A percentile compares a stretch with the other conserved stretches of the same genome.
Evolutionary conservation across 2,797 vertebrate genomes (phyloP).

Genomic region (Rhinatrema bivittatum): DNA sequence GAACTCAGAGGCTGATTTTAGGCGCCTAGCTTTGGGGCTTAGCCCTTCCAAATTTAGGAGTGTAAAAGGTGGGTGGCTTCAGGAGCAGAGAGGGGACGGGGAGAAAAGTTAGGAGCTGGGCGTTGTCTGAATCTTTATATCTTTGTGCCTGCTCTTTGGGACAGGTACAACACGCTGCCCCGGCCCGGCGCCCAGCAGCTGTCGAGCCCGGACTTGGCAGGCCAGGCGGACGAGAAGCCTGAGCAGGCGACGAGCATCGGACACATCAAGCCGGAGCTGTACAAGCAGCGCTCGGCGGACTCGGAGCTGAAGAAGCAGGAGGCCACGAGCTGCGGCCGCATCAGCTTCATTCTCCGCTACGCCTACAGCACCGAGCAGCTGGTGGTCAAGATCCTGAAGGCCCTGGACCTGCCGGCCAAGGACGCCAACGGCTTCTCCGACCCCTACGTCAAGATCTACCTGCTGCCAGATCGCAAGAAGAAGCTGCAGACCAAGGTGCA

Average conservation of each 20-base stretch:
- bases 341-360: constrained; percentile 84
- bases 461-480: constrained; percentile 89
- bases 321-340: constrained; percentile 66
- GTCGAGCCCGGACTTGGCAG: constrained; percentile 66
- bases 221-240: constrained; percentile 75
- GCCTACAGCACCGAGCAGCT: constrained; percentile 85
- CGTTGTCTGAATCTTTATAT: not conserved
- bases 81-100: too few species aligned
- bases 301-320: constrained; percentile 23
- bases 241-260: constrained; percentile 86
- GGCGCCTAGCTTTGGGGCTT: too few species aligned
- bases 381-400: constrained; percentile 85
- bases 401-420: constrained; percentile 82
- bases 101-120: too few species aligned
- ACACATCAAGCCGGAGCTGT: constrained; percentile 86
- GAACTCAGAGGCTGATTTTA: too few species aligned
- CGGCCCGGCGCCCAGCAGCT: constrained; percentile 85
- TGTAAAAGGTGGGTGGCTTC: not conserved
- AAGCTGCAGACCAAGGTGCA: constrained; percentile 94
- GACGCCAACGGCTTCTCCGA: constrained; percentile 88
- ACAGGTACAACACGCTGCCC: constrained; percentile 60
- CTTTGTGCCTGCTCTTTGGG: not conserved
- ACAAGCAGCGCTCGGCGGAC: constrained; percentile 65
- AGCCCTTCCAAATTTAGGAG: not conserved
- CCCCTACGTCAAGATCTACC: constrained; percentile 89